Evolutionary conservation across 2,888 invertebrate genomes (phyloP).

Genomic region (Ichneumoninae sp.): DNA sequence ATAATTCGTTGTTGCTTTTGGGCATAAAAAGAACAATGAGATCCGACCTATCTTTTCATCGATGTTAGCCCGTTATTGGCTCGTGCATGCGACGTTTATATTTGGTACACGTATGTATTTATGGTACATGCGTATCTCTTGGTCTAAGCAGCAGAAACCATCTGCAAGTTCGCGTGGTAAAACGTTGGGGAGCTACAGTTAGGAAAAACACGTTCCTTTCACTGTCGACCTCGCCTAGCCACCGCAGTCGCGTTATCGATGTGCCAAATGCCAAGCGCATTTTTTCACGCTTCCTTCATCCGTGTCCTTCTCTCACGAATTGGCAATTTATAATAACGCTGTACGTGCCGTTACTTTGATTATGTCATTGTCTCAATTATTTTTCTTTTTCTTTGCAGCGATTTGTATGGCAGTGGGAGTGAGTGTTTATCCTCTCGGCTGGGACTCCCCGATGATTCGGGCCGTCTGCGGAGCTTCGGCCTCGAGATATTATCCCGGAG

Average conservation of each 20-base stretch:
- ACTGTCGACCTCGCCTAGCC: slow-evolving; percentile 76
- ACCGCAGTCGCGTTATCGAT: slow-evolving; percentile 42
- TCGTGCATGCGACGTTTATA: slow-evolving; percentile 9
- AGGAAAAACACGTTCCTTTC: slow-evolving; percentile 75
- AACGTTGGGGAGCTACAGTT: slow-evolving; percentile 55
- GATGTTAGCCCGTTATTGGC: slow-evolving; percentile 29
- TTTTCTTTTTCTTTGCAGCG: slow-evolving; percentile 86
- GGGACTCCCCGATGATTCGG: slow-evolving; percentile 93
- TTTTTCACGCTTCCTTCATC: slow-evolving; percentile 39
- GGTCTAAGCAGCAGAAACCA: slow-evolving; percentile 51
- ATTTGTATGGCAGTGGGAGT: slow-evolving; percentile 95
- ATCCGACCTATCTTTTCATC: background rate
- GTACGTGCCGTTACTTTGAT: slow-evolving; percentile 25
- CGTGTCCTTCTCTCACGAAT: background rate
- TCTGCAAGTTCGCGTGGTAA: slow-evolving; percentile 48
- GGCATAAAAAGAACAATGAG: background rate
- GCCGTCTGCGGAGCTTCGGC: slow-evolving; percentile 94
- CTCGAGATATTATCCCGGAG: slow-evolving; percentile 88
- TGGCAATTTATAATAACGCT: background rate
- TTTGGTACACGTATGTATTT: background rate
- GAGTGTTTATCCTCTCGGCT: slow-evolving; percentile 95
- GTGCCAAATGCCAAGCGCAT: slow-evolving; percentile 67
- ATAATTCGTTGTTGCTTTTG: background rate
- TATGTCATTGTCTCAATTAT: background rate
- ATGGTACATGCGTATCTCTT: background rate